Evolutionary conservation across 2,888 invertebrate species (phyloP).

Genomic region (Lepetodrilus schrolli): DNA sequence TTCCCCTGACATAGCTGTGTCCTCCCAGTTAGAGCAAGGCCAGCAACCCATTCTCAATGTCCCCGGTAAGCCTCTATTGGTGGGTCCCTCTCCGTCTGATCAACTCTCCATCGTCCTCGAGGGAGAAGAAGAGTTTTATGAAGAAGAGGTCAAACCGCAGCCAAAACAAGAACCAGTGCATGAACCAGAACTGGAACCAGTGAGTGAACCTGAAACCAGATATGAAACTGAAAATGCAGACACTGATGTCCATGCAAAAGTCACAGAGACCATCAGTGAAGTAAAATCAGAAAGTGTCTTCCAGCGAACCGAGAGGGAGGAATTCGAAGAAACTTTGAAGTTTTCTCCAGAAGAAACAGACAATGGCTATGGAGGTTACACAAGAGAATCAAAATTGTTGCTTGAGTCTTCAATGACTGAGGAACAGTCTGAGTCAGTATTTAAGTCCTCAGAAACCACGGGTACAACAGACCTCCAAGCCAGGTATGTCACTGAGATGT

Average conservation of each 20-base stretch:
- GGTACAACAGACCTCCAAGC: no score
- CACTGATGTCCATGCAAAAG: not conserved
- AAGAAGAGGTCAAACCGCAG: slow-evolving; percentile 29
- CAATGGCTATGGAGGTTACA: slow-evolving; percentile 8
- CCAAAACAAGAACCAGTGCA: slow-evolving; percentile 21
- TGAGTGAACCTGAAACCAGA: slow-evolving; percentile 12
- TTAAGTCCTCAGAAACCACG: slow-evolving; percentile 28
- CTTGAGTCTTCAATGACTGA: no score
- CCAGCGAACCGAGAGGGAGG: not conserved
- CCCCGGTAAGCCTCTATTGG: slow-evolving; percentile 56
- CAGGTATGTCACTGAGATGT: no score
- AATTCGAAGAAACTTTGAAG: not conserved
- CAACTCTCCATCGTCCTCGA: slow-evolving; percentile 18
- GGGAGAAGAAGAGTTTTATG: slow-evolving; percentile 39
- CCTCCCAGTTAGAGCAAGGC: slow-evolving; percentile 10
- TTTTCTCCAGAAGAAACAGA: slow-evolving; percentile 1
- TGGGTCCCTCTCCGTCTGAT: slow-evolving; percentile 72
- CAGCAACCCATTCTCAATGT: slow-evolving; percentile 37
- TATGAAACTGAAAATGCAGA: slow-evolving; percentile 19
- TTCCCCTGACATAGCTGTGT: slow-evolving; percentile 45
- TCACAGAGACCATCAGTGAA: not conserved
- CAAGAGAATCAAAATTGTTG: slow-evolving; percentile 26
- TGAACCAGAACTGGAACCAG: slow-evolving; percentile 13
- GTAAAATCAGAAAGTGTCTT: slow-evolving; percentile 8
- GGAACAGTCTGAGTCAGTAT: not conserved